Conservation (phyloP, 2,797 vertebrate species). For the Champsocephalus gunnari region DNA sequence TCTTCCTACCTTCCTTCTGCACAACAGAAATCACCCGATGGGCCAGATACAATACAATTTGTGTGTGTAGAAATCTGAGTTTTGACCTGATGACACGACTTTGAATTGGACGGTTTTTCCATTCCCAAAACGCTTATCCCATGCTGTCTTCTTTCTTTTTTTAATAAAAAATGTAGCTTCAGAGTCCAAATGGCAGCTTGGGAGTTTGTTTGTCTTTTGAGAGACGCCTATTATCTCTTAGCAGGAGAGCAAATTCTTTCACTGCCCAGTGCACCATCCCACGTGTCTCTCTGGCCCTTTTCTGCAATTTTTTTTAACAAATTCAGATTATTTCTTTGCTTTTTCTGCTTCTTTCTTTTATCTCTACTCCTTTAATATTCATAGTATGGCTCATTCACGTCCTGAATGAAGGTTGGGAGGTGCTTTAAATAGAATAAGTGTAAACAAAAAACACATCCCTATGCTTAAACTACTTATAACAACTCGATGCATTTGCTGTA, state of each 20-base stretch:
- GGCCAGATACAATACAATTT: not conserved
- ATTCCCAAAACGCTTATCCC: not conserved
- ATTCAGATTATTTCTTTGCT: not conserved
- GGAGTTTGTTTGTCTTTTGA: not conserved
- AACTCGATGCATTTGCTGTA: not conserved
- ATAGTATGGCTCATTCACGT: not conserved
- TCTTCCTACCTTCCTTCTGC: slow-evolving; percentile 1
- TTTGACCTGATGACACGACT: not conserved
- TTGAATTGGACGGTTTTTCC: not conserved
- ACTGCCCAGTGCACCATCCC: not conserved
- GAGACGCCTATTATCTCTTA: slow-evolving; percentile 28
- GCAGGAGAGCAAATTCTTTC: slow-evolving; percentile 34
- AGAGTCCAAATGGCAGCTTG: not conserved
- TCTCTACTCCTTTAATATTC: not conserved
- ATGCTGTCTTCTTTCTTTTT: slow-evolving; percentile 13
- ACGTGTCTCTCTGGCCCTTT: not conserved
- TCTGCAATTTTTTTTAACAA: slow-evolving; percentile 4
- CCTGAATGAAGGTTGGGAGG: not conserved
- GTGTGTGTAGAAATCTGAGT: not conserved
- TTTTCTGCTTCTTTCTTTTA: not conserved
- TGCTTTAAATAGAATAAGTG: not conserved
- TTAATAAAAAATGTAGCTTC: not conserved
- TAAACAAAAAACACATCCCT: slow-evolving; percentile 3
- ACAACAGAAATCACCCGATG: slow-evolving; percentile 5
- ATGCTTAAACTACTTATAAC: not conserved